These are phyloP conservation scores for Lithobates sylvaticus DNA, from an alignment of 2,797 vertebrate species.

Conservation along the genomic window DNA sequence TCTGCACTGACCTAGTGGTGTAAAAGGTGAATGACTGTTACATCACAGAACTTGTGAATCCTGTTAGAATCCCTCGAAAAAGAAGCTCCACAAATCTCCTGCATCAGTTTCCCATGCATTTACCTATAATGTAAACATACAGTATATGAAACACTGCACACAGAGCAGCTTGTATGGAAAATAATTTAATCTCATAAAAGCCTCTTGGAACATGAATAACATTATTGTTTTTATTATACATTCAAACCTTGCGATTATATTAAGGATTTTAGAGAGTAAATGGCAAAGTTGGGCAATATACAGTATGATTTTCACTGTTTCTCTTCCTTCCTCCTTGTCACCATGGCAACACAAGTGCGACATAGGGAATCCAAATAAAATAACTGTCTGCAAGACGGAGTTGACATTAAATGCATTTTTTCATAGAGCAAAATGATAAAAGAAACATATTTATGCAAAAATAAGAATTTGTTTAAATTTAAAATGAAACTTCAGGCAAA, in stretches of 20 bases:
- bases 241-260: conserved; percentile 18
- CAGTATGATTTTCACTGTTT: conserved; percentile 23
- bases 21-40: no score
- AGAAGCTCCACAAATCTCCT: no score
- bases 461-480: no score
- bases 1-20: no score
- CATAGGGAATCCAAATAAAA: conserved; percentile 33
- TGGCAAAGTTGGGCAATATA: conserved; percentile 51
- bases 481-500: no score
- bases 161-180: not conserved
- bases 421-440: conserved; percentile 9
- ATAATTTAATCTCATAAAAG: not conserved
- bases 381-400: conserved; percentile 43
- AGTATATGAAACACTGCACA: no score
- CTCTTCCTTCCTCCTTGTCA: conserved; percentile 25
- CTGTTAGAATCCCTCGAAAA: no score
- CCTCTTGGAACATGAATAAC: not conserved
- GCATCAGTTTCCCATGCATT: no score
- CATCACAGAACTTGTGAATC: no score
- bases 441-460: conserved; percentile 23
- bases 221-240: conserved; percentile 1
- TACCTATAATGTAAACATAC: no score
- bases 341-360: conserved; percentile 52
- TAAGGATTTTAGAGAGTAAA: conserved; percentile 19
- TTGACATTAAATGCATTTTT: conserved; percentile 38